Conservation (phyloP, 2,888 invertebrate species). For the Trissolcus brochymenae region DNA sequence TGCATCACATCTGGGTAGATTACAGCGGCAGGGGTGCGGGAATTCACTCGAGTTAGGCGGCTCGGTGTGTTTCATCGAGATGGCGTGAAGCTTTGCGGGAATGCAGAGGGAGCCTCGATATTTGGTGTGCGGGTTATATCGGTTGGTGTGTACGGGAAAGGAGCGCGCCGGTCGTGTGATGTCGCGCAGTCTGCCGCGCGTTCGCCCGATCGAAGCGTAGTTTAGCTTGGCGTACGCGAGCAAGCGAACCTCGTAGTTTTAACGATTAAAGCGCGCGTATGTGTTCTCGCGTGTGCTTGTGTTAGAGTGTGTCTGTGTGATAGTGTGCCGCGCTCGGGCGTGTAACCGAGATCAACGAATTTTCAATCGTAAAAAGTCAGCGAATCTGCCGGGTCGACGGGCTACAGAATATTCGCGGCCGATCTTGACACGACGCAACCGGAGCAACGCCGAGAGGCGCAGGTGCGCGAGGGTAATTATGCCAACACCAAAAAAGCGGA, state of each 20-base stretch:
- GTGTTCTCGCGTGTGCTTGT: slow-evolving; percentile 4
- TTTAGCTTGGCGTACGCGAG: slow-evolving; percentile 25
- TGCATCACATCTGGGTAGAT: slow-evolving; percentile 56
- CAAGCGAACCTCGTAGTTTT: slow-evolving; percentile 11
- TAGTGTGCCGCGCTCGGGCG: slow-evolving; percentile 27
- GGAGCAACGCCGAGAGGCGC: slow-evolving; percentile 47
- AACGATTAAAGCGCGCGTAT: slow-evolving; percentile 5
- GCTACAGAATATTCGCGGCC: slow-evolving; percentile 52
- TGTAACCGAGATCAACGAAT: slow-evolving; percentile 1
- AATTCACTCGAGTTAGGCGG: slow-evolving; percentile 65
- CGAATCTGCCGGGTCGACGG: slow-evolving; percentile 40
- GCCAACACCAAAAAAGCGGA: slow-evolving; percentile 32
- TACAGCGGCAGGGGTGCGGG: slow-evolving; percentile 45
- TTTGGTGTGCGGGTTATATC: slow-evolving; percentile 73
- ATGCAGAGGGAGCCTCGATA: slow-evolving; percentile 79
- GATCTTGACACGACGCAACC: slow-evolving; percentile 49
- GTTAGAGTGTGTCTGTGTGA: slow-evolving; percentile 19
- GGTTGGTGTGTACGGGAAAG: slow-evolving; percentile 76
- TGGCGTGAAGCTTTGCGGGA: slow-evolving; percentile 79
- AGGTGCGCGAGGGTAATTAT: slow-evolving; percentile 48
- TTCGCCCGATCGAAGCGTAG: slow-evolving; percentile 51
- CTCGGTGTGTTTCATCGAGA: slow-evolving; percentile 62
- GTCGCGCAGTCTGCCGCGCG: slow-evolving; percentile 61
- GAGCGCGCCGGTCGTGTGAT: slow-evolving; percentile 68
- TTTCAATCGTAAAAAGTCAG: slow-evolving; percentile 33